These are phyloP conservation scores for Ciconia boyciana DNA, from an alignment of 2,113 vertebrate genomes.

Conservation along the genomic window DNA sequence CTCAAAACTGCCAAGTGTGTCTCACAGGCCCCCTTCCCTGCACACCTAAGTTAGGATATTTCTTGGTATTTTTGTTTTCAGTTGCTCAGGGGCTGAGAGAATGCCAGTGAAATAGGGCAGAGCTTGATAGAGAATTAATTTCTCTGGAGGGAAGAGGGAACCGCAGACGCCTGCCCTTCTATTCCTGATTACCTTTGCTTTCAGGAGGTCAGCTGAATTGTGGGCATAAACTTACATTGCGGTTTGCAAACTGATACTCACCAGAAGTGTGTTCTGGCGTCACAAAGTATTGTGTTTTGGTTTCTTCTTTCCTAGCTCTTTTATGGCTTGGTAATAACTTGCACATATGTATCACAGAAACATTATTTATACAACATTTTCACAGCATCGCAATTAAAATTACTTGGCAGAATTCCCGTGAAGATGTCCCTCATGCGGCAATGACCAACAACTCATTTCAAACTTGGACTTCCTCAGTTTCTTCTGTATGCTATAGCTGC, in stretches of 20 bases:
- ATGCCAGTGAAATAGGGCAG: not conserved
- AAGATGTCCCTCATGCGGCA: not conserved
- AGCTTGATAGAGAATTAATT: not conserved
- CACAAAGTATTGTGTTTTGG: not conserved
- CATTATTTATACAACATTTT: not conserved
- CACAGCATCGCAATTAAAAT: not conserved
- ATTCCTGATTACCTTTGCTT: conserved; percentile 60
- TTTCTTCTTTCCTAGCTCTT: conserved; percentile 33
- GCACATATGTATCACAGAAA: conserved; percentile 1
- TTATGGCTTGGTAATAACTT: conserved; percentile 16
- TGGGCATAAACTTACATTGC: conserved; percentile 25
- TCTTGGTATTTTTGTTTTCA: not conserved
- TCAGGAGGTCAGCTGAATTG: conserved; percentile 50
- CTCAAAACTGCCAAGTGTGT: not conserved
- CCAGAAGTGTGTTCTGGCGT: conserved; percentile 36
- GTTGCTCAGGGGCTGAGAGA: not conserved
- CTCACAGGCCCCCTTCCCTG: not conserved
- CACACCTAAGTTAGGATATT: not conserved
- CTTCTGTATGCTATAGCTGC: not conserved
- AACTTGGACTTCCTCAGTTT: not conserved
- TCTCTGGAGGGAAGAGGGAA: conserved; percentile 24
- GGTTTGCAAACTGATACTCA: conserved; percentile 58
- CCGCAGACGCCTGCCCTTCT: not conserved
- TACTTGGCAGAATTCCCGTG: not conserved
- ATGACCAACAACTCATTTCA: not conserved